Conservation (phyloP, 2,888 invertebrate species). For the Drosophila limbata region DNA sequence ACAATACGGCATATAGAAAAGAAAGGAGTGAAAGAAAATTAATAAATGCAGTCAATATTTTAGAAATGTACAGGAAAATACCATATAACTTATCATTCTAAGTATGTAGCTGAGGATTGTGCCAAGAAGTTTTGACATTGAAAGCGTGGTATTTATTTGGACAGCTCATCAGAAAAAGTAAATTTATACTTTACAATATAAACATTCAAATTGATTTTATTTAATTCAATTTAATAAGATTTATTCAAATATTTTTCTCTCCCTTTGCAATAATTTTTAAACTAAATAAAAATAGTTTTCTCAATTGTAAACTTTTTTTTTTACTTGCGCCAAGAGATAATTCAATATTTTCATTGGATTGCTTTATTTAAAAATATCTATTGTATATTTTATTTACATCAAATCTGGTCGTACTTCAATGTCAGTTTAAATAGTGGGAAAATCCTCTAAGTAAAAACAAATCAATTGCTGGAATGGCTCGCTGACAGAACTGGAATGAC, state of each 20-base stretch:
- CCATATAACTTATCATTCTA: not conserved
- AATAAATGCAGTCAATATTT: slow-evolving; percentile 15
- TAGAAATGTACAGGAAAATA: slow-evolving; percentile 9
- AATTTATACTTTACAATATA: too few species aligned
- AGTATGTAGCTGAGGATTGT: slow-evolving; percentile 13
- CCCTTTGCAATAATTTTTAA: too few species aligned
- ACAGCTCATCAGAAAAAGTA: not conserved
- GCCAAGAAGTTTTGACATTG: not conserved
- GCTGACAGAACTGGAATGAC: slow-evolving; percentile 26
- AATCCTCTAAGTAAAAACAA: slow-evolving; percentile 3
- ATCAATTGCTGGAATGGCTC: slow-evolving; percentile 37
- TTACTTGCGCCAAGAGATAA: too few species aligned
- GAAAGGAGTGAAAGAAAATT: not conserved
- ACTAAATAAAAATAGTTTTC: too few species aligned
- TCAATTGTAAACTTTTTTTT: too few species aligned
- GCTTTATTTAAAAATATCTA: not conserved
- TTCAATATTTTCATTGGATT: too few species aligned
- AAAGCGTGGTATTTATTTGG: not conserved
- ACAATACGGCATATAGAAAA: slow-evolving; percentile 28
- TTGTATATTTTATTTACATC: not conserved
- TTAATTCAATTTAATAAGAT: too few species aligned
- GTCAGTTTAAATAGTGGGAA: not conserved
- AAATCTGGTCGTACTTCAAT: not conserved
- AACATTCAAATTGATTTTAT: too few species aligned
- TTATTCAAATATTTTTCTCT: too few species aligned